Conservation (phyloP, 2,797 vertebrate species). For the Neosilurus hyrtlii region DNA sequence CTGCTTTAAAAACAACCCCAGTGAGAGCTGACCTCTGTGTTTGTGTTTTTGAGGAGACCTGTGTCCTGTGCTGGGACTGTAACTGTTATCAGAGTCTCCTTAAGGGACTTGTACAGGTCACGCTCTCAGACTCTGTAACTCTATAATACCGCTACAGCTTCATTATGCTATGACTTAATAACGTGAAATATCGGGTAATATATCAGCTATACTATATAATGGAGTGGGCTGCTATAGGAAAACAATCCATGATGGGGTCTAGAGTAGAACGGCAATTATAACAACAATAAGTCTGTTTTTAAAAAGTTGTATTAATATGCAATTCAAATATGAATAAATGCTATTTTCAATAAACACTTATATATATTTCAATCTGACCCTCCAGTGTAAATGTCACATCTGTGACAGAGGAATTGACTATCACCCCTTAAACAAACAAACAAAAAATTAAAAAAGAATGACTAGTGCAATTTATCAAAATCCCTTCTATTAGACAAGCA, state of each 20-base stretch:
- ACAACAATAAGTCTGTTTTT: no score
- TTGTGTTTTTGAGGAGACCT: not conserved
- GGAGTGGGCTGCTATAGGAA: not conserved
- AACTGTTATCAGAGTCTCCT: slow-evolving; percentile 5
- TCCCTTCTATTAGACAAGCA: not conserved
- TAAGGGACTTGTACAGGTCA: slow-evolving; percentile 36
- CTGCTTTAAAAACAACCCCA: not conserved
- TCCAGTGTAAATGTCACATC: not conserved
- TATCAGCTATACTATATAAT: not conserved
- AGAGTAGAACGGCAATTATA: no score
- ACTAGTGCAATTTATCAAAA: not conserved
- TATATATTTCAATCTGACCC: no score
- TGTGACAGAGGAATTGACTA: not conserved
- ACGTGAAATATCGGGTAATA: not conserved
- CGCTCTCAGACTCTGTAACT: slow-evolving; percentile 38
- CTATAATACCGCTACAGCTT: slow-evolving; percentile 39
- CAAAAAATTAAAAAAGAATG: no score
- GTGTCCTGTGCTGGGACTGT: slow-evolving; percentile 1
- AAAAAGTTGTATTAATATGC: no score
- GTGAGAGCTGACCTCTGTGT: slow-evolving; percentile 11
- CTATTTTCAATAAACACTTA: no score
- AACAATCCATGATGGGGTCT: not conserved
- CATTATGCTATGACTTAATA: not conserved
- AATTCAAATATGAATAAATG: no score
- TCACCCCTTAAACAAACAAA: not conserved